Base-by-base conservation (phyloP, 2,888 invertebrate genomes). In the Rhorus exstirpatorius region DNA sequence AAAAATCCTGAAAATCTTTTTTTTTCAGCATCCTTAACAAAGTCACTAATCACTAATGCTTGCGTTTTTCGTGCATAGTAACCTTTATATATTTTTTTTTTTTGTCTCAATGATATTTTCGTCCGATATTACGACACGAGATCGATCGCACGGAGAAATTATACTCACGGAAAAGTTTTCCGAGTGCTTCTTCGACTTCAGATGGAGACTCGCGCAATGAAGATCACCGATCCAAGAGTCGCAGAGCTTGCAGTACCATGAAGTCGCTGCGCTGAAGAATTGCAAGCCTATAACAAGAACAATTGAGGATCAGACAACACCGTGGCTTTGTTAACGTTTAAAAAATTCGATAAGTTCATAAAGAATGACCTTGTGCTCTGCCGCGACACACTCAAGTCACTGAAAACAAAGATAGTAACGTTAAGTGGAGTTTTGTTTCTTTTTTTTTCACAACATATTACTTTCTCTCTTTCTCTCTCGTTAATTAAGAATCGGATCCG, bases 231-330 rank as follows among this genome's bases (percentile, higher is more conserved):
- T 97, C 96, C 97, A 98, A 87, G 95, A 94, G 90, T 97, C 96
- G 90, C 98, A 98, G 83, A 98, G 94, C 92, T 97, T 97, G 94
- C 98, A 98, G 93, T 96, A 98, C 97, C 97, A 98, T 35, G 97
- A 96, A 4, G 97, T 96, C 0, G 97, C 96, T 1, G 97, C 96
- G 87, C 97, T 96, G 93, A 98, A 96, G 94, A 97, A 97, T 91
- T 97, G 97, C 82, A 97, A 94, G 44, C 98, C 97, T 97, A 92
- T 70, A 93, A 93, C 87, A 92, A 89, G 86, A 76, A 84, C 72
- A 77, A 71, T 82, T 35, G 72, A 70, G 58, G 8, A 84, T 79
- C 88, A 87, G 87, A 83, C 85, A 88, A 87, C 83, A 85, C 83
- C 86, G 86, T 84, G 86, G 85, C 86, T 87, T 88, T 83, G 84